Base-by-base conservation (phyloP, 2,888 invertebrate genomes). In the Agelastica alni region DNA sequence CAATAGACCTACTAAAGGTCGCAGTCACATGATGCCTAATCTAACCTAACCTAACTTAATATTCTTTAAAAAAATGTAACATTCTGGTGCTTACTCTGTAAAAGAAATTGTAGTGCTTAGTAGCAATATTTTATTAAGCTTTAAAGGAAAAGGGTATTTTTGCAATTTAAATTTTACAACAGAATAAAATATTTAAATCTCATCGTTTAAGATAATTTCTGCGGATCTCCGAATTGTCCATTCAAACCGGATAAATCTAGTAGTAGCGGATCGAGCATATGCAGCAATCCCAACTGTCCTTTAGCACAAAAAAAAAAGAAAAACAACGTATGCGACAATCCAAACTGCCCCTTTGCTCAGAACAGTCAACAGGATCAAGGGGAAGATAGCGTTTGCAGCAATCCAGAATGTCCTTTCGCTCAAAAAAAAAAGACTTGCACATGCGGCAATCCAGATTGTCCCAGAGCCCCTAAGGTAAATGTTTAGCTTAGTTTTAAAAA, bases 391-490 rank as follows among this genome's bases (percentile, higher is more conserved):
- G 13, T 58, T 16, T 70, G 70, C 49, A 16, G 56, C 18, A 56
- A 62, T 14, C 63, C 70, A 5, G 56, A 62, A 17, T 67, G 34
- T n/a, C 34, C 34, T 65, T 47, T 63, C 53, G n/a, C 51, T 48
- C 44, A 44, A 43, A 34, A 53, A 53, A 34, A 16, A n/a, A 39
- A 39, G 7, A 32, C 14, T n/a, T 46, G 43, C 16, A 39, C 53
- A 9, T 70, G 70, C 47, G 62, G 56, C 9, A 58, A 63, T 22
- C 64, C 70, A 9, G 59, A 63, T 22, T 68, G 69, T 42, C 69
- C 69, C 1, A n/a, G n/a, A n/a, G n/a, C n/a, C n/a, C n/a, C n/a
- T n/a, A n/a, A n/a, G n/a, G n/a, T n/a, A n/a, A n/a, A n/a, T n/a
- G n/a, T n/a, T n/a, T n/a, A n/a, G n/a, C n/a, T n/a, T n/a, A n/a